These are phyloP conservation scores for Parochlus steinenii DNA, from an alignment of 2,888 invertebrate genomes.

Conservation along the genomic window DNA sequence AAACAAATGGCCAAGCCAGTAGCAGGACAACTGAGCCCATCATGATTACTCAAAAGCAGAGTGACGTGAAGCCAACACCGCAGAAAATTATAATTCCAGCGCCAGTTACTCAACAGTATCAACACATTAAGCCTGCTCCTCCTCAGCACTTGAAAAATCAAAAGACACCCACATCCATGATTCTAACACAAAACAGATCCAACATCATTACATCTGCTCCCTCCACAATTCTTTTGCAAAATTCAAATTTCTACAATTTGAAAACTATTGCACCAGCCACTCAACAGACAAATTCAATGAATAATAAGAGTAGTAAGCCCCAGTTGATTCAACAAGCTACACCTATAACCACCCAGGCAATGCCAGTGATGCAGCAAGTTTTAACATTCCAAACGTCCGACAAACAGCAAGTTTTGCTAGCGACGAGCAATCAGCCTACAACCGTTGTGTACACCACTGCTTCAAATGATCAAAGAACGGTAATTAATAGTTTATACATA, in stretches of 20 bases:
- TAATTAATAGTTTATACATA: conserved; percentile 47
- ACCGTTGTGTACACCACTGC: conserved; percentile 36
- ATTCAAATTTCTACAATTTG: conserved; percentile 14
- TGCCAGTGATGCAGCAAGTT: conserved; percentile 15
- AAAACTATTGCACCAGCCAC: conserved; percentile 10
- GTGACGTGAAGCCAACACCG: not conserved
- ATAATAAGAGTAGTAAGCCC: too few species aligned
- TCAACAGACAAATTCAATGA: conserved; percentile 6
- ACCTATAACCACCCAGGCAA: conserved; percentile 11
- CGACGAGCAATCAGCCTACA: conserved; percentile 42
- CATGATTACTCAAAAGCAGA: too few species aligned
- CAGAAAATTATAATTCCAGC: not conserved
- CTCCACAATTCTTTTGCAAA: conserved; percentile 4
- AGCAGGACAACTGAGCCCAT: conserved; percentile 5
- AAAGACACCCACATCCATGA: too few species aligned
- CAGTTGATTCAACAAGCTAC: conserved; percentile 10
- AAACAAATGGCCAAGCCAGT: not conserved
- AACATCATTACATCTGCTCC: conserved; percentile 6
- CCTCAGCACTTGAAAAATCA: too few species aligned
- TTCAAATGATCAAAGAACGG: conserved; percentile 21
- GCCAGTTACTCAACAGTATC: too few species aligned
- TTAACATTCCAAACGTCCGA: conserved; percentile 21
- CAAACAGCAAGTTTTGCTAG: conserved; percentile 40
- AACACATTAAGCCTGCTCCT: too few species aligned
- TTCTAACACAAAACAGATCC: conserved; percentile 4